Conservation (phyloP, 2,888 invertebrate genomes). For the Galerucella calmariensis region DNA sequence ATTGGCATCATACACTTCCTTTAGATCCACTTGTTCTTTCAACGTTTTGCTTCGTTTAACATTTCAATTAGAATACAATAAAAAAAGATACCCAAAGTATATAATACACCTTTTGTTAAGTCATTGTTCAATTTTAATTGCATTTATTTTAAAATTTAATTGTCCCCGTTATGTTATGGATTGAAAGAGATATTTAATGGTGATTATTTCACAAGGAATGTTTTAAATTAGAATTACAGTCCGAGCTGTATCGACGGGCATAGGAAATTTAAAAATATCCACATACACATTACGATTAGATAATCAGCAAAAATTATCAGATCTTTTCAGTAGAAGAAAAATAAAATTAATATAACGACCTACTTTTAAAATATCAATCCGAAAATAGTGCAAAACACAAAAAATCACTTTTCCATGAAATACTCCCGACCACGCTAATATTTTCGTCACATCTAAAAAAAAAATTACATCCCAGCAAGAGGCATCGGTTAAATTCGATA, state of each 20-base stretch:
- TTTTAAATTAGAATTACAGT: not conserved
- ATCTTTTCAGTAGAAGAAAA: not conserved
- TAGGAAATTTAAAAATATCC: constrained; percentile 6
- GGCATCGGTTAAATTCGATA: constrained; percentile 26
- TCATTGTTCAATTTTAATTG: not conserved
- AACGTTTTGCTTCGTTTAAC: not conserved
- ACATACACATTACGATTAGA: not conserved
- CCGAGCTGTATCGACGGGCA: not conserved
- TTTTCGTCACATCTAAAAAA: constrained; percentile 22
- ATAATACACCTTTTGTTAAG: not conserved
- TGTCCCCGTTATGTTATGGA: not conserved
- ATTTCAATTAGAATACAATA: not conserved
- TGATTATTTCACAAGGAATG: too few species aligned
- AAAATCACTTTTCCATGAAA: constrained; percentile 14
- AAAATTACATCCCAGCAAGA: constrained; percentile 14
- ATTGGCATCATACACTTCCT: not conserved
- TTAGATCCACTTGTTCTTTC: not conserved
- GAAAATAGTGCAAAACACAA: constrained; percentile 5
- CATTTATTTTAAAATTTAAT: not conserved
- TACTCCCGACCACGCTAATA: constrained; percentile 11
- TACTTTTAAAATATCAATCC: constrained; percentile 7
- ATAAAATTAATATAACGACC: not conserved
- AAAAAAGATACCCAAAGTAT: not conserved
- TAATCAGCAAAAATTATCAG: not conserved
- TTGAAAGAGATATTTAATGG: not conserved